A percentile compares a stretch with the other conserved stretches of the same genome.
These are phyloP conservation scores for Clarias magur DNA, from an alignment of 2,113 vertebrate species.

Conservation along the genomic window DNA sequence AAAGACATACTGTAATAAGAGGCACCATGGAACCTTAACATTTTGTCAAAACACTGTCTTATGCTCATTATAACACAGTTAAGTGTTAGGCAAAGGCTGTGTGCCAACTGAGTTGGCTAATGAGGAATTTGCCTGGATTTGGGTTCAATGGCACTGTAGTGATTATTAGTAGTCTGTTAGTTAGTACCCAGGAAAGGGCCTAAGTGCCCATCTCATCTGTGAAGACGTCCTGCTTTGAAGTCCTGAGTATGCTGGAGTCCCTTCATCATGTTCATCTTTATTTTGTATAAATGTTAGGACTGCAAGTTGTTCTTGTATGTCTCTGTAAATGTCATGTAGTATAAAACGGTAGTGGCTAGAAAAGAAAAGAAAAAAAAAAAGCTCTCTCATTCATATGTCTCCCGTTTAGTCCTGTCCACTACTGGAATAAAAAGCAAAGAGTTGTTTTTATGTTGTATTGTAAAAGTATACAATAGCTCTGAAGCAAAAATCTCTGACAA, in stretches of 20 bases:
- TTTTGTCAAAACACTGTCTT: constrained; percentile 49
- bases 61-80: constrained; percentile 52
- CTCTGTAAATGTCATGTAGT: constrained; percentile 2
- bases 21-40: constrained; percentile 35
- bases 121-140: constrained; percentile 68
- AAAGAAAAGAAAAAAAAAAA: no score
- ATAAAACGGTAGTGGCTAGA: not conserved
- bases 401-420: no score
- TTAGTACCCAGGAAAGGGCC: constrained; percentile 31
- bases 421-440: not conserved
- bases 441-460: not conserved
- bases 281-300: constrained; percentile 30
- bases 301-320: not conserved
- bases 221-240: constrained; percentile 46
- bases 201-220: constrained; percentile 33
- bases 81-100: constrained; percentile 63
- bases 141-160: constrained; percentile 56
- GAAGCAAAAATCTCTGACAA: not conserved
- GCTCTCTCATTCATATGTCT: no score
- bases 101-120: constrained; percentile 61
- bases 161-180: constrained; percentile 48
- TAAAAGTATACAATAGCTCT: not conserved
- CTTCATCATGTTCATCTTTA: constrained; percentile 20
- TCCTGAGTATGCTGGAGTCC: constrained; percentile 2
- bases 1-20: constrained; percentile 7